Conservation (phyloP, 2,113 vertebrate genomes). For the western clawed frog (Xenopus tropicalis) region UCB_Xtro_10.0 CM004450.2:50514001-50514500, state of each 20-base stretch:
- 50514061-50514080: too few relatives aligned
- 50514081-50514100: too few relatives aligned
- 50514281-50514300: not conserved
- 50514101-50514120: too few relatives aligned
- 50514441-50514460: too few relatives aligned
- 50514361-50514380: not conserved
- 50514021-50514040: too few relatives aligned
- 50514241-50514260: not conserved
- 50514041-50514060: too few relatives aligned
- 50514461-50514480: too few relatives aligned
- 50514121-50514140: too few relatives aligned
- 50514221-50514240: not conserved
- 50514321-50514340: conserved; percentile 1
- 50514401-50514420: not conserved
- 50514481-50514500: too few relatives aligned
- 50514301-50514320: not conserved
- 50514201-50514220: not conserved
- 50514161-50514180: not conserved
- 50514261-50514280: not conserved
- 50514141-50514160: not conserved
- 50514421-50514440: not conserved
- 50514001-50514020: too few relatives aligned
- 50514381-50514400: not conserved
- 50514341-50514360: not conserved
- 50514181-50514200: not conserved